These are phyloP conservation scores for Autographa pulchrina DNA, from an alignment of 2,888 invertebrate genomes.

Conservation along the genomic window DNA sequence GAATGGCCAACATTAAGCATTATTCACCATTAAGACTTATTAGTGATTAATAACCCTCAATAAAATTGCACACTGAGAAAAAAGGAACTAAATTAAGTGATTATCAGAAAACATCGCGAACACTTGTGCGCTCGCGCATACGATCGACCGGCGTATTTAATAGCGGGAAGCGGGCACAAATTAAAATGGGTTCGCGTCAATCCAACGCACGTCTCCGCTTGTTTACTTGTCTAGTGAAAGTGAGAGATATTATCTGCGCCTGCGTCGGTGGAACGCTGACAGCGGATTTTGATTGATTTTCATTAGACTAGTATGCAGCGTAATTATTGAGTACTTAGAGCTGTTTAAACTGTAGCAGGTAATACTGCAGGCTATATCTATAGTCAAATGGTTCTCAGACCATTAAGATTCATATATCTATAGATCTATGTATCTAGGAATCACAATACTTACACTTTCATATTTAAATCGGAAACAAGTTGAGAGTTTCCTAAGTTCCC, in stretches of 20 bases:
- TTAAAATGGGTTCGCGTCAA: slow-evolving; percentile 82
- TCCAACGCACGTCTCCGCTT: slow-evolving; percentile 79
- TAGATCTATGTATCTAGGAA: no score
- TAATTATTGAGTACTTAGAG: slow-evolving; percentile 36
- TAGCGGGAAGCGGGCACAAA: slow-evolving; percentile 83
- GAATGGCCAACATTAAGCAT: neutral
- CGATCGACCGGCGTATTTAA: slow-evolving; percentile 74
- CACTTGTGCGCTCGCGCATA: slow-evolving; percentile 60
- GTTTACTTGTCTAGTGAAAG: slow-evolving; percentile 78
- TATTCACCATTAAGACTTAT: neutral
- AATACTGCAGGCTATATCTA: neutral
- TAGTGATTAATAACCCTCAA: neutral
- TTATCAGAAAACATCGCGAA: slow-evolving; percentile 25
- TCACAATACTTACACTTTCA: no score
- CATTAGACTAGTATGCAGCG: slow-evolving; percentile 47
- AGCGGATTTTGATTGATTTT: slow-evolving; percentile 62
- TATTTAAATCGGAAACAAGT: no score
- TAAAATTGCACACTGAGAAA: neutral
- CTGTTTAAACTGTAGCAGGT: slow-evolving; percentile 14
- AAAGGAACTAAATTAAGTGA: neutral
- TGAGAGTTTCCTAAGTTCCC: no score
- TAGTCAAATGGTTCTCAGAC: no score
- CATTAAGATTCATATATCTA: no score
- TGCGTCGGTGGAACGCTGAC: slow-evolving; percentile 56
- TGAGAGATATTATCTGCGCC: slow-evolving; percentile 69